phyloP scores from a whole-genome alignment of 2,113 vertebrate species.

The Pagrus major region DNA sequence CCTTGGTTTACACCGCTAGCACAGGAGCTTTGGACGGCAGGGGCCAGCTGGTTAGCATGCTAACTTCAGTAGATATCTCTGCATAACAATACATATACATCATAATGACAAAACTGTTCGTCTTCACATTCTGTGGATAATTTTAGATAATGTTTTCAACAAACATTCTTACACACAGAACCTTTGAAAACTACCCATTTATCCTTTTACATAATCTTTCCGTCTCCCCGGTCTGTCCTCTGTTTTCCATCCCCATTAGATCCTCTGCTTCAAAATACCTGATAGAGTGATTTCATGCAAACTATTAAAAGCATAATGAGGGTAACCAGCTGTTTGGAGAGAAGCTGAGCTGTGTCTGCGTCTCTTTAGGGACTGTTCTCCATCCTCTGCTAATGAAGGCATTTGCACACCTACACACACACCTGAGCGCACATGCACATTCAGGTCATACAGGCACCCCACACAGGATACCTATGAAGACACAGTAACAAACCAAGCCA shows the following conservation, averaged over 20 bases:
- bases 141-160: too few species aligned
- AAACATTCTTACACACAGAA: too few species aligned
- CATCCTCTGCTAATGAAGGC: conserved; percentile 28
- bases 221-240: not conserved
- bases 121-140: too few species aligned
- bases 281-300: not conserved
- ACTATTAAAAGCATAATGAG: conserved; percentile 8
- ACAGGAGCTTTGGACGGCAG: too few species aligned
- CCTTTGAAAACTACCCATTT: not conserved
- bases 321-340: conserved; percentile 26
- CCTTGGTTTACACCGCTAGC: too few species aligned
- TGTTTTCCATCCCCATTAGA: not conserved
- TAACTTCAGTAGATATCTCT: too few species aligned
- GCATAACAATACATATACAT: too few species aligned
- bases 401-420: conserved; percentile 14
- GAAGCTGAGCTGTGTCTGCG: conserved; percentile 7
- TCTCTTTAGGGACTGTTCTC: conserved; percentile 20
- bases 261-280: not conserved
- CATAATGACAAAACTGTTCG: too few species aligned
- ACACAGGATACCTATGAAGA: not conserved
- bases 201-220: not conserved
- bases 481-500: not conserved
- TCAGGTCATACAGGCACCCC: not conserved
- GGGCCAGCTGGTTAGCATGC: too few species aligned
- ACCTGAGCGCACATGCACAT: not conserved